Evolutionary conservation across 30 jellyfish, hydroid and myxozoan genomes (phyloP), one percentile per base, ranked within the genome.

Genomic region (Pseudorhiza aurosa): DNA sequence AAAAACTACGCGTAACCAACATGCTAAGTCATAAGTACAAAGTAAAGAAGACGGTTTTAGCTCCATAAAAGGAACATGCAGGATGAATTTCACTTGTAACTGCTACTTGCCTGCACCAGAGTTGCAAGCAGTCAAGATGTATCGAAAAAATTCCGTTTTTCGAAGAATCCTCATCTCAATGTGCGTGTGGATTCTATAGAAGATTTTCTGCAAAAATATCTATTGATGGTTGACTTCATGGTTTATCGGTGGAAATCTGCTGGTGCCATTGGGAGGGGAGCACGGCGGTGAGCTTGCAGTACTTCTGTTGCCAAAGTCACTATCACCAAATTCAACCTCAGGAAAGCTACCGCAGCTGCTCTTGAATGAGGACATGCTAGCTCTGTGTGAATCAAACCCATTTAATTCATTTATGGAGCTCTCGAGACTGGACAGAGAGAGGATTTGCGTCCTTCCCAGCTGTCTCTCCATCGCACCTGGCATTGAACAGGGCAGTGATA

Each of bases 341-440:
- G 68, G 68, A 29, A 70, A 70, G 31, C 68, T 70, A 25, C 83
- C 49, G 58, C 83, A 70, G 58, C 83, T 70, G 25, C 83, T 70
- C 30, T 35, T 47, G 19, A 70, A 70, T 10, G 83, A 70, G 3
- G 83, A 70, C 83, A 55, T 55, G 37, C 83, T 70, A 24, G 58
- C 9, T 28, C 68, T 70, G 28, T 27, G 43, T 25, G 8, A 25
- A 2, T 70, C 83, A 35, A 0, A 64, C 8, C 58, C 24, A 43
- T 47, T 51, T 2, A 51, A 70, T 10, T 70, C 68, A 28, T 70
- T 49, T 17, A 47, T 51, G 14, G 83, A 70, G 1, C 83, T 47
- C 26, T 70, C 83, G 1, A 46, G 37, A 11, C 71, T 24, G 12
- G 83, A 70, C n/a, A 70, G 40, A 1, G 83, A 70, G 19, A 47